Conservation (phyloP, 2,797 vertebrate species). For the Acrocephalus scirpaceus region DNA sequence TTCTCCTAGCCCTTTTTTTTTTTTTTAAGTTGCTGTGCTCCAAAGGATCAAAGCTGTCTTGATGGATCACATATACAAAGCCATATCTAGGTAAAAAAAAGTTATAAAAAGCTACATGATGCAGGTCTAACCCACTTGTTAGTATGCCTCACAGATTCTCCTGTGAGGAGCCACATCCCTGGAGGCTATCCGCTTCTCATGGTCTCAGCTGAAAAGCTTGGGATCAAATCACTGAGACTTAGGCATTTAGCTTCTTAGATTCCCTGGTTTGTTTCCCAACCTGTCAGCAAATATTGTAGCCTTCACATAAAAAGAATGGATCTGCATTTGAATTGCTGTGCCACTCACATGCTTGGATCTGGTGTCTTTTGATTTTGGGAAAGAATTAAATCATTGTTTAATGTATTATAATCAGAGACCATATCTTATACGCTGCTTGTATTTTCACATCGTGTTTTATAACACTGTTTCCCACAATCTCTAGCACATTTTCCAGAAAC, state of each 20-base stretch:
- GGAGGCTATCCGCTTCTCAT: not conserved
- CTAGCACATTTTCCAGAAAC: not conserved
- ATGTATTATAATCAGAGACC: not conserved
- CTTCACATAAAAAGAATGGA: not conserved
- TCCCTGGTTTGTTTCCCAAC: not conserved
- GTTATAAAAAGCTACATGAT: not conserved
- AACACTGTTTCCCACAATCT: not conserved
- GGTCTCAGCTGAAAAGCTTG: conserved; percentile 21
- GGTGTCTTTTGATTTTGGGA: not conserved
- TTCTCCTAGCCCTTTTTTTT: not conserved
- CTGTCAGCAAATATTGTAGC: conserved; percentile 8
- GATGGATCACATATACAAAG: conserved; percentile 9
- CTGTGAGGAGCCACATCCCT: not conserved
- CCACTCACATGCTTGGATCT: not conserved
- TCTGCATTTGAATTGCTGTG: conserved; percentile 2
- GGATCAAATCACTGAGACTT: conserved; percentile 20
- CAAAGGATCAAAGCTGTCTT: conserved; percentile 17
- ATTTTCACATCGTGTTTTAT: not conserved
- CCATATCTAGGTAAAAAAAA: not conserved
- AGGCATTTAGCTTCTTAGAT: not conserved
- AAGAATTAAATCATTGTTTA: not conserved
- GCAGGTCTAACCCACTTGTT: not conserved
- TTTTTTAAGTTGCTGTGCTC: not conserved
- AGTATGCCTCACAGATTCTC: not conserved
- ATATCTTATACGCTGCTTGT: not conserved